A percentile compares a stretch with the other conserved stretches of the same genome.
Evolutionary conservation across 2,113 vertebrate species (phyloP).

Genomic region (Silurus glanis): DNA sequence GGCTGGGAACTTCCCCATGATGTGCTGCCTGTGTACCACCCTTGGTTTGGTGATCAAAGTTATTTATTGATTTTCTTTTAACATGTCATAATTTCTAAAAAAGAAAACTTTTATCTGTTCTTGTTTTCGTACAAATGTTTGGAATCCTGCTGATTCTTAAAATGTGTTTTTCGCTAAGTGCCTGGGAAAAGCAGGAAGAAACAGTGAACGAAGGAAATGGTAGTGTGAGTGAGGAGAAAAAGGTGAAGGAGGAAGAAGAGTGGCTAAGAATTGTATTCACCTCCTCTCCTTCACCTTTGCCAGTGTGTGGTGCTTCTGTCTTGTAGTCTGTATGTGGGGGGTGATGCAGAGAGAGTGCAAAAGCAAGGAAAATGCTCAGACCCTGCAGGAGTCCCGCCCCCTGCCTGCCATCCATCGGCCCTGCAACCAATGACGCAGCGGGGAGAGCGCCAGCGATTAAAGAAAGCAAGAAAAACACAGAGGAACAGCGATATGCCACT

Average conservation of each 20-base stretch:
- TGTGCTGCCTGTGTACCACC: background rate
- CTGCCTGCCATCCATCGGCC: constrained; percentile 56
- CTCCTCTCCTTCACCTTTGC: constrained; percentile 72
- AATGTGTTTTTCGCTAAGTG: constrained; percentile 33
- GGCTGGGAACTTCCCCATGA: background rate
- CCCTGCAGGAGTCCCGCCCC: constrained; percentile 59
- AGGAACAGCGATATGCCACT: constrained; percentile 55
- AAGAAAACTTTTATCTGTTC: background rate
- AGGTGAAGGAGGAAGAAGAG: background rate
- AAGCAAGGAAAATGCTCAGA: constrained; percentile 49
- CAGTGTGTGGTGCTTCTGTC: constrained; percentile 57
- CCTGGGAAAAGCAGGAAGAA: constrained; percentile 46
- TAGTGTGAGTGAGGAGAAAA: background rate
- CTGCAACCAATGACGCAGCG: constrained; percentile 63
- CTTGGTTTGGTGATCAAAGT: background rate
- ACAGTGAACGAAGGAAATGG: constrained; percentile 6
- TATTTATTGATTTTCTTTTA: background rate
- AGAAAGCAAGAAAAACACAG: constrained; percentile 50
- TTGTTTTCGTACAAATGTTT: constrained; percentile 30
- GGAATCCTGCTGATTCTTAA: background rate
- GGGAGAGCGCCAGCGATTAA: constrained; percentile 42
- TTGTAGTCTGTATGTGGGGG: constrained; percentile 32
- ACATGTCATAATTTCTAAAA: background rate
- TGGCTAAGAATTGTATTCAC: constrained; percentile 44
- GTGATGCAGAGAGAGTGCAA: constrained; percentile 48